Percentiles rank a stretch among this genome's conserved stretches.
Evolutionary conservation across 1,140 invertebrate genomes (phyloP).

Genomic region (Caenorhabditis briggsae): DNA sequence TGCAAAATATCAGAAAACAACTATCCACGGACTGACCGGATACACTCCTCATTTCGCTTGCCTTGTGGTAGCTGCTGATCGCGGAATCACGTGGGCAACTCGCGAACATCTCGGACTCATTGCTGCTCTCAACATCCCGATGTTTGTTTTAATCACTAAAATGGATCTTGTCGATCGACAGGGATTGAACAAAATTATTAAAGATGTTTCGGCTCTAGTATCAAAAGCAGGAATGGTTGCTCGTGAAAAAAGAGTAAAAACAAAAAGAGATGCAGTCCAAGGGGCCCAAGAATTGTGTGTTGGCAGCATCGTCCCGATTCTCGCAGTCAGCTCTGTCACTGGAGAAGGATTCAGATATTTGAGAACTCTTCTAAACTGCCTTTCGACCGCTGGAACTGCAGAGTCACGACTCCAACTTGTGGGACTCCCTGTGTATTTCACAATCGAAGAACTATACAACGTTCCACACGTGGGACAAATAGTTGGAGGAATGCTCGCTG

Average conservation of each 20-base stretch:
- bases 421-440: conserved; percentile 86
- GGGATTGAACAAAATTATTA: conserved; percentile 79
- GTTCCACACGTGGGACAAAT: conserved; percentile 84
- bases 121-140: conserved; percentile 87
- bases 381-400: conserved; percentile 60
- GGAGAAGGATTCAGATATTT: conserved; percentile 81
- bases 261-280: conserved; percentile 64
- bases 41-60: conserved; percentile 95
- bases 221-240: conserved; percentile 56
- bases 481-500: conserved; percentile 86
- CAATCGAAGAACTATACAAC: conserved; percentile 92
- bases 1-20: conserved; percentile 94
- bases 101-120: conserved; percentile 88
- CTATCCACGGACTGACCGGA: conserved; percentile 91
- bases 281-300: conserved; percentile 65
- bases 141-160: conserved; percentile 92
- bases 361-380: conserved; percentile 63
- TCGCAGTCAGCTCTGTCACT: conserved; percentile 93
- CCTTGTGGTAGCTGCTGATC: conserved; percentile 82
- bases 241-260: conserved; percentile 52
- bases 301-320: conserved; percentile 86
- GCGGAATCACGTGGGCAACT: conserved; percentile 78
- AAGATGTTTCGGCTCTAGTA: conserved; percentile 54
- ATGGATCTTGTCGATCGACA: conserved; percentile 83
- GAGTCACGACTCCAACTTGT: conserved; percentile 59